Evolutionary conservation across 2,888 invertebrate genomes (phyloP).

Genomic region (Noctuana brunneofusca): DNA sequence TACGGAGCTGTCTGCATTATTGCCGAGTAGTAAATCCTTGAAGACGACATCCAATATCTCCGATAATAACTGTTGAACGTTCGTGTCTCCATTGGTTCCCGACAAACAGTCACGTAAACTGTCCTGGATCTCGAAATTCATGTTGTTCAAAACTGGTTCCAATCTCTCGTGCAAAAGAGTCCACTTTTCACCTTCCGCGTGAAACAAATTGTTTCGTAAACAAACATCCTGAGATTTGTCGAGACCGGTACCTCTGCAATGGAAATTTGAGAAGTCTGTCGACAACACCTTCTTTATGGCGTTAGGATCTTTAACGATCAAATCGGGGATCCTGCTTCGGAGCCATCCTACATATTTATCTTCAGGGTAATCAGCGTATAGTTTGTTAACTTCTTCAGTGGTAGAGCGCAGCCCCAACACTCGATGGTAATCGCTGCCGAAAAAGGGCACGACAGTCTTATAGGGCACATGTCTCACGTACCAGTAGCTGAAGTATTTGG

Average conservation of each 20-base stretch:
- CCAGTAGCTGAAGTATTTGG: conserved; percentile 79
- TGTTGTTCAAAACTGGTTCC: conserved; percentile 64
- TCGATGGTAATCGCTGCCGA: conserved; percentile 71
- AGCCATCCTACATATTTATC: conserved; percentile 69
- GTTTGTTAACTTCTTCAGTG: conserved; percentile 64
- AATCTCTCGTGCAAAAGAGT: conserved; percentile 65
- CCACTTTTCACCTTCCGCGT: conserved; percentile 77
- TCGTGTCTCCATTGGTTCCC: conserved; percentile 77
- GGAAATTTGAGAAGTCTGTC: conserved; percentile 76
- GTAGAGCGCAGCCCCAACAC: conserved; percentile 63
- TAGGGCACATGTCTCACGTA: conserved; percentile 72
- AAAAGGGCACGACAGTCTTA: conserved; percentile 64
- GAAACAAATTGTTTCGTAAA: conserved; percentile 80
- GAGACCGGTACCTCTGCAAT: conserved; percentile 75
- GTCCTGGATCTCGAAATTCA: conserved; percentile 59
- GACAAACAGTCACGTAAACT: conserved; percentile 75
- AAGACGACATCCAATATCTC: conserved; percentile 76
- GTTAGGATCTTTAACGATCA: conserved; percentile 73
- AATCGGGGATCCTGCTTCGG: conserved; percentile 73
- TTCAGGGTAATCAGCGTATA: conserved; percentile 59
- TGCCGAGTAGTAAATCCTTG: conserved; percentile 67
- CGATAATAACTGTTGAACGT: conserved; percentile 75
- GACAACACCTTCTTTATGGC: conserved; percentile 71
- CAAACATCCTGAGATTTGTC: conserved; percentile 80
- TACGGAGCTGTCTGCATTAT: conserved; percentile 53